phyloP scores from a whole-genome alignment of 1,140 invertebrate genomes.

The Lepidurus couesii region DNA sequence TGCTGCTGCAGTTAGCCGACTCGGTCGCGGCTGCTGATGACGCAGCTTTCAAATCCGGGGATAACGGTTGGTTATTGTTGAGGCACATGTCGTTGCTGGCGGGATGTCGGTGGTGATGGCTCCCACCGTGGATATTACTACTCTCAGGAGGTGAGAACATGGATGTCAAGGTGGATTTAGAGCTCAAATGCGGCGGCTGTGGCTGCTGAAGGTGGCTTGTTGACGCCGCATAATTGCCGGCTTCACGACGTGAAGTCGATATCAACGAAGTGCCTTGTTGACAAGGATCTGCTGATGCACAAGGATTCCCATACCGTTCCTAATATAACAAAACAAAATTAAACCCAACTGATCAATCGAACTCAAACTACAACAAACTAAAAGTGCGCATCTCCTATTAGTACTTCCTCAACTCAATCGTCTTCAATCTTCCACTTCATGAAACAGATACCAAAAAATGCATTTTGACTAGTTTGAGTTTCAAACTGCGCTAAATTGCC shows the following conservation, averaged over 20 bases:
- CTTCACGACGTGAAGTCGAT: neutral
- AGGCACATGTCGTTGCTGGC: slow-evolving; percentile 7
- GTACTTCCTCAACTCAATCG: no score
- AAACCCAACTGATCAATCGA: neutral
- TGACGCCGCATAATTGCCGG: neutral
- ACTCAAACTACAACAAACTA: no score
- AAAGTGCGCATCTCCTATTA: no score
- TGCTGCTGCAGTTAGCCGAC: slow-evolving; percentile 7
- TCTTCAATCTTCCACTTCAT: no score
- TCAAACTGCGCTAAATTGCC: no score
- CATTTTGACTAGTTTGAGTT: no score
- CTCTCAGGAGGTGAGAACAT: slow-evolving; percentile 5
- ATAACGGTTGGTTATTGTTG: slow-evolving; percentile 17
- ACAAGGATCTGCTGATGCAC: slow-evolving; percentile 21
- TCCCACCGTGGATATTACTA: neutral
- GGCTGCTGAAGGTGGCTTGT: neutral
- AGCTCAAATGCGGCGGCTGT: neutral
- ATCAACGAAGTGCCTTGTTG: slow-evolving; percentile 2
- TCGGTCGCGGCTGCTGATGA: slow-evolving; percentile 21
- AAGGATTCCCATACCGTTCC: slow-evolving; percentile 17
- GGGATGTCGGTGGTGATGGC: neutral
- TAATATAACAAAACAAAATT: neutral
- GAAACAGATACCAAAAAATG: no score
- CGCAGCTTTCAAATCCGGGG: neutral
- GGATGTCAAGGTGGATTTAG: neutral